Percentiles rank a stretch among this genome's conserved stretches.
phyloP scores from a whole-genome alignment of 2,797 vertebrate genomes.

The Esox lucius region DNA sequence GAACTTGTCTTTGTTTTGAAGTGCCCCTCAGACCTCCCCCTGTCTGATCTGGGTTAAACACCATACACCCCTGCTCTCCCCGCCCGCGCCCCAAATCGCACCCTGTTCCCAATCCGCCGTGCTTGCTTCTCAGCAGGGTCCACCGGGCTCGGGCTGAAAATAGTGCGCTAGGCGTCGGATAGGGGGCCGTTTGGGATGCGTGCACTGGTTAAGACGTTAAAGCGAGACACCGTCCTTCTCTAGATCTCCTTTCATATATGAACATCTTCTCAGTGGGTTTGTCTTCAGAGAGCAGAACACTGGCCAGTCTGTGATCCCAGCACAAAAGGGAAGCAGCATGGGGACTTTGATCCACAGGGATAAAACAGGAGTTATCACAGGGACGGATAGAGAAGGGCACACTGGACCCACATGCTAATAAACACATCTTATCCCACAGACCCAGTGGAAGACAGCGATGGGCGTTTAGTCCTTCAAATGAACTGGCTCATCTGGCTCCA shows the following conservation, averaged over 20 bases:
- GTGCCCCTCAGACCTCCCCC: conserved; percentile 55
- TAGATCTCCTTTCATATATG: conserved; percentile 35
- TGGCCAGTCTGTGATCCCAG: conserved; percentile 26
- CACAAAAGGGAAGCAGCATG: conserved; percentile 7
- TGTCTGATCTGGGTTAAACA: conserved; percentile 83
- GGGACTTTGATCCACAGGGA: conserved; percentile 31
- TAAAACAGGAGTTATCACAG: conserved; percentile 23
- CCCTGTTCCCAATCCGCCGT: not conserved
- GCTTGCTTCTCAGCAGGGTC: not conserved
- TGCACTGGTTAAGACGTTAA: not conserved
- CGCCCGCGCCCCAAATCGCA: conserved; percentile 20
- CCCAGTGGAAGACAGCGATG: no score
- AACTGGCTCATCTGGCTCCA: no score
- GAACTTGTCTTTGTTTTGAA: conserved; percentile 84
- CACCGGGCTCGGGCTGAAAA: not conserved
- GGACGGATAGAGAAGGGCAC: not conserved
- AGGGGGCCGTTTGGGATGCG: not conserved
- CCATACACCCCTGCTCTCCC: conserved; percentile 74
- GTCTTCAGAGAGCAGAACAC: conserved; percentile 27
- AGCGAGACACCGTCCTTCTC: conserved; percentile 6
- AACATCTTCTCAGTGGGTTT: conserved; percentile 42
- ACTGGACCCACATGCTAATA: conserved; percentile 8
- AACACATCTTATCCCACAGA: not conserved
- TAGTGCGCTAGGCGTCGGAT: not conserved
- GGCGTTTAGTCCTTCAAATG: no score